Percentiles rank a stretch among this genome's conserved stretches.
phyloP scores from a whole-genome alignment of 2,113 vertebrate species.

The Drymodes brunneopygia region DNA sequence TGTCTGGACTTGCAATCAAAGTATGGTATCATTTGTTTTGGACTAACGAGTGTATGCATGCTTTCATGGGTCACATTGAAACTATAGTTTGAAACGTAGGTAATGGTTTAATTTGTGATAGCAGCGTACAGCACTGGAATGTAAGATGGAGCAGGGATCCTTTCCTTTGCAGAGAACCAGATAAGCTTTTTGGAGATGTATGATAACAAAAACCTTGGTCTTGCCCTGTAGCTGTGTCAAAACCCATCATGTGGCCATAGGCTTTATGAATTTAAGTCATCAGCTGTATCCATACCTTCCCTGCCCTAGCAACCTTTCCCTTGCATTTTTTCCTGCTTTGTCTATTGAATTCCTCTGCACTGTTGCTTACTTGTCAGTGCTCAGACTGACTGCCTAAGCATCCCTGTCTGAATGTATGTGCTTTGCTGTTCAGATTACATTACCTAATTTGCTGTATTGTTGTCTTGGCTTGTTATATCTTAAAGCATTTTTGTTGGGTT shows the following conservation, averaged over 20 bases:
- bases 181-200: background rate
- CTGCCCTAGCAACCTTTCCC: background rate
- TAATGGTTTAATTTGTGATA: background rate
- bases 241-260: background rate
- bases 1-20: slow-evolving; percentile 89
- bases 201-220: background rate
- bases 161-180: background rate
- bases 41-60: background rate
- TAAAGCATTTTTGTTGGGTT: background rate
- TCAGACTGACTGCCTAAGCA: background rate
- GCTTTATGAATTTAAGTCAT: background rate
- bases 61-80: background rate
- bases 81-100: background rate
- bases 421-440: background rate
- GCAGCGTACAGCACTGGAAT: background rate
- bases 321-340: background rate
- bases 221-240: background rate
- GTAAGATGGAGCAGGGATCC: background rate
- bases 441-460: background rate
- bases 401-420: background rate
- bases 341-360: background rate
- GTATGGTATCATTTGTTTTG: slow-evolving; percentile 61
- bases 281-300: background rate
- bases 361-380: background rate
- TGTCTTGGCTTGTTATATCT: background rate